Conservation (phyloP, 2,797 vertebrate species). For the Buceros bicornis region DNA sequence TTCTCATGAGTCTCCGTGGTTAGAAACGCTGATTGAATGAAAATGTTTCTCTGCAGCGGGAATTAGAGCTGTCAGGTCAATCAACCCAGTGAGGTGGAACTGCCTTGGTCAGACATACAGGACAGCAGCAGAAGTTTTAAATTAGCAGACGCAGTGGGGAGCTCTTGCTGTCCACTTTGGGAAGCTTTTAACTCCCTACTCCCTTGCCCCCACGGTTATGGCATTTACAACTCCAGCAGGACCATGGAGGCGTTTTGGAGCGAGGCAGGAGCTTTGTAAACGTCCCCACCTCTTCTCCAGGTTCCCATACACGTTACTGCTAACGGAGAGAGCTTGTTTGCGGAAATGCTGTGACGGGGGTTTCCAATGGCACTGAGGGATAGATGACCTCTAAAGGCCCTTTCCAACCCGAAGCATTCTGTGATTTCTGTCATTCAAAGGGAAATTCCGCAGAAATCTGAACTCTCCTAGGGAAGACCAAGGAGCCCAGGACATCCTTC, state of each 20-base stretch:
- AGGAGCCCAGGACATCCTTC: too few relatives aligned
- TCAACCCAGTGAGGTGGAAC: background rate
- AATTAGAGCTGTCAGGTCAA: background rate
- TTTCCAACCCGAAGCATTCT: background rate
- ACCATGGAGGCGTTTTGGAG: background rate
- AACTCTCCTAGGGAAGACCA: background rate
- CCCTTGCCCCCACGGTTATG: background rate
- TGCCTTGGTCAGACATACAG: background rate
- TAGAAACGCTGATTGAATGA: background rate
- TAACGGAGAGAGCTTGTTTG: background rate
- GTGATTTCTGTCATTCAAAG: background rate
- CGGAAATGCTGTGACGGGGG: background rate
- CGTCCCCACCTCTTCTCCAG: background rate
- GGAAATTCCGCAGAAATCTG: background rate
- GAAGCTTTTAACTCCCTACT: background rate
- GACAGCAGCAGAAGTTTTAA: background rate
- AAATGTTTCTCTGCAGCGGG: background rate
- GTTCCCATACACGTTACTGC: background rate
- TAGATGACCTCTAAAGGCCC: background rate
- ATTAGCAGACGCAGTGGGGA: background rate
- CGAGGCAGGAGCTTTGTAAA: background rate
- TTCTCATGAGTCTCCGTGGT: background rate
- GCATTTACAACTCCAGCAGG: background rate
- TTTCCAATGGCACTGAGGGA: rapidly evolving
- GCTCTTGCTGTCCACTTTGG: background rate